phyloP scores from a whole-genome alignment of 2,797 vertebrate genomes.

The Peromyscus melanophrys region DNA sequence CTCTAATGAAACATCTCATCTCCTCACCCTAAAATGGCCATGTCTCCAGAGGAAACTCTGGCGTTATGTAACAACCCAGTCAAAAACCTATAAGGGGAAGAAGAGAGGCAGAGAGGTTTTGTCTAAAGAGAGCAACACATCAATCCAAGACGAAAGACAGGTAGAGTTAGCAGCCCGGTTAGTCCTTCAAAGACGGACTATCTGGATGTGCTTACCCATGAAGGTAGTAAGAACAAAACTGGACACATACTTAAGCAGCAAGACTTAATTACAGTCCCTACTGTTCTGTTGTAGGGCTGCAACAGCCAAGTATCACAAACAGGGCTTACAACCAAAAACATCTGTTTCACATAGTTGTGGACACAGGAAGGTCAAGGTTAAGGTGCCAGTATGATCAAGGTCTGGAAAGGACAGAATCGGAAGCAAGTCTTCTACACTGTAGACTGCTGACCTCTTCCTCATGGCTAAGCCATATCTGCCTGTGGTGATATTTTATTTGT shows the following conservation, averaged over 20 bases:
- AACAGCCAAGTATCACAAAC: background rate
- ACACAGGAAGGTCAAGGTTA: background rate
- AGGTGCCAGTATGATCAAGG: background rate
- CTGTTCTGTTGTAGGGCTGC: too few species aligned
- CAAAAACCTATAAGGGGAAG: background rate
- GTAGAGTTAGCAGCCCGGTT: background rate
- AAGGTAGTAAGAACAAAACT: background rate
- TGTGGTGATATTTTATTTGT: too few species aligned
- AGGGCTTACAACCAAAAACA: background rate
- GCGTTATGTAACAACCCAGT: background rate
- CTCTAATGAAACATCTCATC: background rate
- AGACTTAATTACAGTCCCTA: background rate
- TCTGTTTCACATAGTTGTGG: background rate
- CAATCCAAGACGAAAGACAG: background rate
- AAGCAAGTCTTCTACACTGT: background rate
- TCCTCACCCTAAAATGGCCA: background rate
- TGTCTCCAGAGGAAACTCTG: slow-evolving; percentile 9
- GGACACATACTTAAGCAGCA: background rate
- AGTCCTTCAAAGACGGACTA: background rate
- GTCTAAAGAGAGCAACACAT: background rate
- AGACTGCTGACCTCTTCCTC: background rate
- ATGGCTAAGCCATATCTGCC: background rate
- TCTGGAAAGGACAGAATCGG: background rate
- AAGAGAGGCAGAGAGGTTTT: background rate
- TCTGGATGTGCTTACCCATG: background rate